These are phyloP conservation scores for Brachypteracias leptosomus DNA, from an alignment of 2,113 vertebrate genomes.

Conservation along the genomic window DNA sequence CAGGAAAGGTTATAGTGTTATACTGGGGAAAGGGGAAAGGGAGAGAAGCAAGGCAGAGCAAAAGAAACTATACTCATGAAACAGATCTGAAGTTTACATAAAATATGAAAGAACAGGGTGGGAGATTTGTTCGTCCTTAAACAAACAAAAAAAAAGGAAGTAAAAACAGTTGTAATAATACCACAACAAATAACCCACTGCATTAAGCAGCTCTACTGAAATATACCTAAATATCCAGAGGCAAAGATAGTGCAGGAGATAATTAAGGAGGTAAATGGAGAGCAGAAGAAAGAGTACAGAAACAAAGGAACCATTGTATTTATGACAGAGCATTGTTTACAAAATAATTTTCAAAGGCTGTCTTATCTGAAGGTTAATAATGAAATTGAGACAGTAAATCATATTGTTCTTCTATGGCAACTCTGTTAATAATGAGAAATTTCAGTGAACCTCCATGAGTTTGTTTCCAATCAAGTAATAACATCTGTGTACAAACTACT, in stretches of 20 bases:
- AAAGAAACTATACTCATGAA: not conserved
- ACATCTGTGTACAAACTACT: not conserved
- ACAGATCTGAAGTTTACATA: not conserved
- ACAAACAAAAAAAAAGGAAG: not conserved
- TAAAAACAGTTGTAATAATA: not conserved
- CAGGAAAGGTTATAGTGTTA: not conserved
- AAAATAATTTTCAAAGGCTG: not conserved
- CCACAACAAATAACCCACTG: not conserved
- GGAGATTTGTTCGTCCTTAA: not conserved
- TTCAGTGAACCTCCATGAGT: fast-evolving
- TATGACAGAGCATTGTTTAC: not conserved
- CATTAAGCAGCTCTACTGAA: not conserved
- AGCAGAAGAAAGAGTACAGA: not conserved
- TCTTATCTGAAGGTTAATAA: not conserved
- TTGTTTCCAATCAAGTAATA: not conserved
- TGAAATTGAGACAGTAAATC: not conserved
- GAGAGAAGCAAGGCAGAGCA: not conserved
- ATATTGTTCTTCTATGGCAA: not conserved
- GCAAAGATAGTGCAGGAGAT: not conserved
- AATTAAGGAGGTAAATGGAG: not conserved
- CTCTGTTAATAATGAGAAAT: not conserved
- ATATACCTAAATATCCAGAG: not conserved
- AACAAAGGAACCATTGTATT: not conserved
- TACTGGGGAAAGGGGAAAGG: fast-evolving
- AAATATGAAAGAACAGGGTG: not conserved